Conservation (phyloP, 2,797 vertebrate species). For the Muscicapa comitata region DNA sequence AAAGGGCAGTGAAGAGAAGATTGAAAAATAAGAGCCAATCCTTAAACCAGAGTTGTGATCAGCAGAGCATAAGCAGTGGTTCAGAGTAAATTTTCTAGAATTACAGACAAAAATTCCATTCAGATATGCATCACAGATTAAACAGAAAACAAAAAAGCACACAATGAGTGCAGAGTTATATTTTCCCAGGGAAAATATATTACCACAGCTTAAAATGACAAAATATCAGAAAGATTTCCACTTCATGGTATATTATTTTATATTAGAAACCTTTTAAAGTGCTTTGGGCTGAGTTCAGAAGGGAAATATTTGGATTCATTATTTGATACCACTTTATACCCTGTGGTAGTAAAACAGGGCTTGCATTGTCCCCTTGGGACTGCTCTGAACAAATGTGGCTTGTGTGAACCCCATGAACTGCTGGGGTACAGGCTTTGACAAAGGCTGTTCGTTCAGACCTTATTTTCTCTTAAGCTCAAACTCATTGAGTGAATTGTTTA, state of each 20-base stretch:
- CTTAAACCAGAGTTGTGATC: conserved; percentile 59
- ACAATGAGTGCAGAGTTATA: neutral
- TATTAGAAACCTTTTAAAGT: conserved; percentile 51
- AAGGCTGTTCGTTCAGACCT: neutral
- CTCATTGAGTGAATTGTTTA: neutral
- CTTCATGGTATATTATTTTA: conserved; percentile 56
- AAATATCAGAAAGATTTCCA: conserved; percentile 58
- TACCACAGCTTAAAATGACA: conserved; percentile 44
- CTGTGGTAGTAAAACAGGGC: neutral
- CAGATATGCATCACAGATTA: conserved; percentile 66
- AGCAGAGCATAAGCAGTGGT: conserved; percentile 32
- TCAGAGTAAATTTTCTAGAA: conserved; percentile 60
- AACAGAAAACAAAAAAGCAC: conserved; percentile 52
- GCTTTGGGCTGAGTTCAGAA: conserved; percentile 45
- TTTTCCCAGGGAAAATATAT: conserved; percentile 53
- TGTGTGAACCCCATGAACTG: neutral
- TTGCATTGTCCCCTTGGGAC: conserved; percentile 17
- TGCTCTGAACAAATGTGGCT: neutral
- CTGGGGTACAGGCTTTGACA: neutral
- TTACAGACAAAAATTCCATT: conserved; percentile 59
- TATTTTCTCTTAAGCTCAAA: neutral
- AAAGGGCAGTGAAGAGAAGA: conserved; percentile 35
- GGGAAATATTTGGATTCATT: conserved; percentile 20
- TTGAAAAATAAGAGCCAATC: conserved; percentile 46
- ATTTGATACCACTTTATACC: conserved; percentile 17